A percentile compares a stretch with the other conserved stretches of the same genome.
Conservation (phyloP, 2,888 invertebrate species). For the Aelia acuminata region DNA sequence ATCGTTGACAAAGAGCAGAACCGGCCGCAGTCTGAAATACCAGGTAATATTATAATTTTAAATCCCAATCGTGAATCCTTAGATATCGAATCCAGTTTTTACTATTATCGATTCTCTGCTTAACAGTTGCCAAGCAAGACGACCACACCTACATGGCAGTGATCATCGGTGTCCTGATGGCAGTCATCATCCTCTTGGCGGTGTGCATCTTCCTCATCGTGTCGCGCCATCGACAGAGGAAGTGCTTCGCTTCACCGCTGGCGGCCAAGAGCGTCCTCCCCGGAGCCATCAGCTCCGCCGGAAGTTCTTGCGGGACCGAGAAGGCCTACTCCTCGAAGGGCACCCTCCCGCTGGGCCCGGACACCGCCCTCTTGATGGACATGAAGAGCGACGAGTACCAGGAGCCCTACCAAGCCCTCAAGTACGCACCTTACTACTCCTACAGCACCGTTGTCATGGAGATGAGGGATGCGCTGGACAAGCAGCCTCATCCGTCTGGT, state of each 20-base stretch:
- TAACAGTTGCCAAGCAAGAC: conserved; percentile 77
- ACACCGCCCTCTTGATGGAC: conserved; percentile 70
- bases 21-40: conserved; percentile 68
- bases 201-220: conserved; percentile 82
- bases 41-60: conserved; percentile 64
- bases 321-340: conserved; percentile 71
- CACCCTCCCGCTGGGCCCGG: conserved; percentile 72
- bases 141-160: conserved; percentile 83
- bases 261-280: conserved; percentile 74
- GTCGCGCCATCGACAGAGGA: conserved; percentile 79
- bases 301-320: conserved; percentile 68
- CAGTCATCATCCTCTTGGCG: conserved; percentile 80
- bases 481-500: conserved; percentile 67
- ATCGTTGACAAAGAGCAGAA: conserved; percentile 66
- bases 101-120: not conserved
- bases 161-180: conserved; percentile 82
- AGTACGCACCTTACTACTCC: conserved; percentile 82
- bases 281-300: conserved; percentile 64
- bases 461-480: conserved; percentile 76
- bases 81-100: not conserved
- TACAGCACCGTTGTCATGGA: conserved; percentile 83
- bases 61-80: not conserved
- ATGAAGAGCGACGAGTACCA: conserved; percentile 72
- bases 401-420: conserved; percentile 83
- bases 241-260: conserved; percentile 81